Base-by-base conservation (phyloP, 2,797 vertebrate genomes). In the Alauda arvensis region DNA sequence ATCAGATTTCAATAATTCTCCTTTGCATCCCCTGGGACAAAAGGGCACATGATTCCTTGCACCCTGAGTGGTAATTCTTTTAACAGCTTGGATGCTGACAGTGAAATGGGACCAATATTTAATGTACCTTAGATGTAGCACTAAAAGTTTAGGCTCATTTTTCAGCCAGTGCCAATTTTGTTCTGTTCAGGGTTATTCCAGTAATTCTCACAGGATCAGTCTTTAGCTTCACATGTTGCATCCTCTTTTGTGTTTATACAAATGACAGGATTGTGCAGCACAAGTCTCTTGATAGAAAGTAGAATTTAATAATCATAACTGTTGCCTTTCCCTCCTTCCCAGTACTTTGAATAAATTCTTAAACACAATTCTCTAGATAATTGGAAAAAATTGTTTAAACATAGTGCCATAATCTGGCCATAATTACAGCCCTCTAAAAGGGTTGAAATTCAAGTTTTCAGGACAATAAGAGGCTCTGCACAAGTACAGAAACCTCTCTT, bases 1-100 rank as follows among this genome's bases (percentile, higher is more conserved):
- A 87, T 83, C 67, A 83, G 63, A 76, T 85, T 91, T 76, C 70
- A 92, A 10, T 88, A 83, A 78, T 77, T 89, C 34, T 82, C 28
- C n/a, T 88, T 57, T 74, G 53, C 83, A 86, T 82, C 71, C 77
- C 37, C 7, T 20, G 74, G 67, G 75, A 57, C 0, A 0, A 65
- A 88, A 77, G 28, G 74, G 39, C n/a, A 25, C 18, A 1, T 12
- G n/a, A 81, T 61, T 74, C 33, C 42, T 77, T 59, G 60, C 33
- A 37, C 46, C 43, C 4, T 21, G n/a, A 57, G 63, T 67, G 56
- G 20, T 78, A 77, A 70, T 83, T 89, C 26, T 66, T 77, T 63
- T 49, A 87, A 43, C 42, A 72, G 34, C n/a, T 70, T 49, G 18
- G 48, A 28, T 66, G 63, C 21, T 63, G 67, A 69, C 31, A 76